Evolutionary conservation across 1,140 invertebrate species (phyloP), one percentile per base, ranked within the genome.

Genomic region (Drosophila repletoides): DNA sequence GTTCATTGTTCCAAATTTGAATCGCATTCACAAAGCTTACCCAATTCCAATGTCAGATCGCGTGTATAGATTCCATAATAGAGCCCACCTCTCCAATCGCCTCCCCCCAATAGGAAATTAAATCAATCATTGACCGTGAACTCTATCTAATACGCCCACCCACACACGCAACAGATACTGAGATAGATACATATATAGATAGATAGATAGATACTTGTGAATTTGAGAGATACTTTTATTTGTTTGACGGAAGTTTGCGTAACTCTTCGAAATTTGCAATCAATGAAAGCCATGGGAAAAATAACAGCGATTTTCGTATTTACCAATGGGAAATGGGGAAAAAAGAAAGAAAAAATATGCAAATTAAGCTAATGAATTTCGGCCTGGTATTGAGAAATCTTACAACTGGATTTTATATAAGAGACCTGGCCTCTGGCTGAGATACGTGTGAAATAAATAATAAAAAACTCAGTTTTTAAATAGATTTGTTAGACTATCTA

Each of bases 111-210:
- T n/a, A n/a, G n/a, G 10, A 64, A 83, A 84, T 83, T 83, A 83
- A 74, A 67, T 71, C 79, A 73, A 77, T 77, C 74, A 68, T 56
- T 84, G 79, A 77, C 65, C 77, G 79, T 84, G 60, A 84, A 84
- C 65, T n/a, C 17, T 14, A 52, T 15, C n/a, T n/a, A n/a, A n/a
- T n/a, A n/a, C n/a, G n/a, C n/a, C n/a, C n/a, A n/a, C n/a, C n/a
- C n/a, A n/a, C n/a, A n/a, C n/a, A n/a, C n/a, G n/a, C n/a, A n/a
- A n/a, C n/a, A n/a, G n/a, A n/a, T n/a, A n/a, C n/a, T n/a, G n/a
- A n/a, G n/a, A n/a, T n/a, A n/a, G n/a, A n/a, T n/a, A n/a, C n/a
- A n/a, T n/a, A n/a, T n/a, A n/a, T n/a, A n/a, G n/a, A n/a, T n/a
- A n/a, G n/a, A n/a, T n/a, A n/a, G n/a, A n/a, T n/a, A n/a, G n/a